Percentiles rank a stretch among this genome's conserved stretches.
Evolutionary conservation across 2,113 vertebrate species (phyloP).

Genomic region (Phylloscopus trochiloides): DNA sequence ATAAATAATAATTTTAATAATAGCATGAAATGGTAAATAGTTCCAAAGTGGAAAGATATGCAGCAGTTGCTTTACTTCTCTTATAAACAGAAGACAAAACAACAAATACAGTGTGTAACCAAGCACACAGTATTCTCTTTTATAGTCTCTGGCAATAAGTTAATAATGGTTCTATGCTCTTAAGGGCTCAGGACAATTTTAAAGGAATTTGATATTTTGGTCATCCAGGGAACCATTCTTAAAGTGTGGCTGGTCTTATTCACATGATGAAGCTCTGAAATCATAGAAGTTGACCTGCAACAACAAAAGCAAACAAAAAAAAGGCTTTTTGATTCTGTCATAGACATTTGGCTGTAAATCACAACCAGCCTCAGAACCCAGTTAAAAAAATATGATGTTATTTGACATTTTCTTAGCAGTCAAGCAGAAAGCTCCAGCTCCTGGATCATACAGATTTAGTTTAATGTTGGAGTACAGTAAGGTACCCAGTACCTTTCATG

Average conservation of each 20-base stretch:
- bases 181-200: conserved; percentile 50
- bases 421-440: conserved; percentile 1
- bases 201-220: conserved; percentile 42
- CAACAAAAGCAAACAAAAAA: background rate
- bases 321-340: background rate
- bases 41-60: background rate
- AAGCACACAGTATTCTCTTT: conserved; percentile 11
- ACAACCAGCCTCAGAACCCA: background rate
- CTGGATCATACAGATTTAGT: background rate
- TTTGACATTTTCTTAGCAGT: conserved; percentile 34
- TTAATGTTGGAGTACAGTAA: background rate
- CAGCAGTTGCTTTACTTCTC: background rate
- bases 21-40: background rate
- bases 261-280: background rate
- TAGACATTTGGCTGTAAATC: conserved; percentile 31
- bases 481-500: background rate
- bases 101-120: conserved; percentile 8
- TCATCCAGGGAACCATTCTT: conserved; percentile 48
- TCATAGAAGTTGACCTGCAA: background rate
- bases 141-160: conserved; percentile 42
- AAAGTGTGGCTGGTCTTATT: background rate
- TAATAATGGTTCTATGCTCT: conserved; percentile 33
- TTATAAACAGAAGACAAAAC: background rate
- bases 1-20: background rate
- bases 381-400: conserved; percentile 19